These are phyloP conservation scores for Panurus biarmicus DNA, from an alignment of 2,113 vertebrate genomes.

Conservation along the genomic window DNA sequence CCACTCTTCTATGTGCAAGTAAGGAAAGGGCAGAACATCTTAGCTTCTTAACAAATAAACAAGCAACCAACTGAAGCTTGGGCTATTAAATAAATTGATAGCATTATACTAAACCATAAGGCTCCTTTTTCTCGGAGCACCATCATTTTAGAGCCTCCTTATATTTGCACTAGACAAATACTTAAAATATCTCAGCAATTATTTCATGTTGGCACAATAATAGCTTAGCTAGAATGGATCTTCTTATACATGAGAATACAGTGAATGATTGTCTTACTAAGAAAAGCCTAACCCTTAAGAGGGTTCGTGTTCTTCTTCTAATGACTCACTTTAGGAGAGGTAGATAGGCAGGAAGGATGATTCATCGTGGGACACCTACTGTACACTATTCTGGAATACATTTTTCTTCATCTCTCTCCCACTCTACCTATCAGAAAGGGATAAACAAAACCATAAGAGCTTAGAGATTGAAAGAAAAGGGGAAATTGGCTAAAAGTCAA, in stretches of 20 bases:
- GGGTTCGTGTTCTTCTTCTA: slow-evolving; percentile 41
- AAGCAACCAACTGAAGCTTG: background rate
- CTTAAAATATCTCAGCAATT: slow-evolving; percentile 44
- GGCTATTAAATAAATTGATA: background rate
- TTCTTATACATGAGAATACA: slow-evolving; percentile 15
- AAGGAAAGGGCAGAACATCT: background rate
- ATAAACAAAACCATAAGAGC: slow-evolving; percentile 29
- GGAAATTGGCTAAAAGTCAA: background rate
- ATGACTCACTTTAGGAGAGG: slow-evolving; percentile 62
- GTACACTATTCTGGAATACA: slow-evolving; percentile 55
- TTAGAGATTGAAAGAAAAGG: background rate
- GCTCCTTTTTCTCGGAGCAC: background rate
- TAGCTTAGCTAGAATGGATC: slow-evolving; percentile 21
- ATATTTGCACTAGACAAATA: slow-evolving; percentile 35
- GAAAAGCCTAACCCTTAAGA: slow-evolving; percentile 51
- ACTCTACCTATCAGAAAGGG: slow-evolving; percentile 47
- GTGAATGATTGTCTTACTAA: slow-evolving; percentile 44
- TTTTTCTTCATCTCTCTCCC: slow-evolving; percentile 55
- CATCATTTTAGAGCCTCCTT: background rate
- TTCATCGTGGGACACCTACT: slow-evolving; percentile 53
- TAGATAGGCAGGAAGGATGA: slow-evolving; percentile 60
- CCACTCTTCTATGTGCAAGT: background rate
- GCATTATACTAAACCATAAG: background rate
- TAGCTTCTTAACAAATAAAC: background rate
- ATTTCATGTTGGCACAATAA: slow-evolving; percentile 49